These are phyloP conservation scores for Crocuta crocuta DNA, from an alignment of 2,113 vertebrate species.

Conservation along the genomic window DNA sequence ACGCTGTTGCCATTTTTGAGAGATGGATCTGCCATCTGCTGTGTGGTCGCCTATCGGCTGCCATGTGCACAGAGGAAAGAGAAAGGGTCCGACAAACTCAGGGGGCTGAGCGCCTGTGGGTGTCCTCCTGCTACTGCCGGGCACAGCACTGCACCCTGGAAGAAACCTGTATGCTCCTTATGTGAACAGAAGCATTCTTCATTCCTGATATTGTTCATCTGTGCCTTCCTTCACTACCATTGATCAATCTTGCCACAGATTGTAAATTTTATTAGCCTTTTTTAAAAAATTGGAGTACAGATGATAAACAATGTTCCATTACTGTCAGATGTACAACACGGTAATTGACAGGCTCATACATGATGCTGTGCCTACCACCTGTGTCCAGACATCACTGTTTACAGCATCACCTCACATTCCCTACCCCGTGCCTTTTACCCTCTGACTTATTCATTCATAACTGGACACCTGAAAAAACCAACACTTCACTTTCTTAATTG, in stretches of 20 bases:
- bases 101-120: background rate
- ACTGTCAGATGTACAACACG: no score
- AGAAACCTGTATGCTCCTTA: background rate
- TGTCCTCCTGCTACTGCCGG: background rate
- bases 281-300: no score
- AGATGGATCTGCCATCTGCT: background rate
- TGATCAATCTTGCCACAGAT: background rate
- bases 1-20: background rate
- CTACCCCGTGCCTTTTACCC: no score
- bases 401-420: no score
- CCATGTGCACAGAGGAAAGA: background rate
- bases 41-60: background rate
- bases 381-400: no score
- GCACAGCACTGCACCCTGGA: background rate
- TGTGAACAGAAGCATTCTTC: background rate
- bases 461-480: background rate
- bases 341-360: no score
- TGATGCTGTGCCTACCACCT: no score
- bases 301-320: no score
- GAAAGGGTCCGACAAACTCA: background rate
- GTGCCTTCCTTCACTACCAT: background rate
- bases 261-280: background rate
- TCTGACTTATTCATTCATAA: no score
- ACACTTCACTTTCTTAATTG: background rate
- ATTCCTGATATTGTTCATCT: background rate